phyloP scores from a whole-genome alignment of 1,140 invertebrate species.

The Plutomurus gul region DNA sequence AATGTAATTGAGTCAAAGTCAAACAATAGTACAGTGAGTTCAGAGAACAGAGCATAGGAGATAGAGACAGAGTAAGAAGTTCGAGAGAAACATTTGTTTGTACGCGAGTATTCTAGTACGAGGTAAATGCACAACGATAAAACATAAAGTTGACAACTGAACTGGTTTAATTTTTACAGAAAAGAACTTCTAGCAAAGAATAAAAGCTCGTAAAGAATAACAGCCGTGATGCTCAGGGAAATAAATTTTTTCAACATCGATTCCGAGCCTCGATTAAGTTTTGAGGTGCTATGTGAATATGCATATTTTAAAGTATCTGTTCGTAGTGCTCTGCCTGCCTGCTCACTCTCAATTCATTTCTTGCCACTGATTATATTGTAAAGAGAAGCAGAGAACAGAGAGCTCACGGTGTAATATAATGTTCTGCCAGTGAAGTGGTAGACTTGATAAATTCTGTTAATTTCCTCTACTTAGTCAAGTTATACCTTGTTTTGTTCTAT shows the following conservation, averaged over 20 bases:
- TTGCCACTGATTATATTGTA: no score
- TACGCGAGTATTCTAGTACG: slow-evolving; percentile 4
- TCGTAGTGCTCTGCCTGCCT: background rate
- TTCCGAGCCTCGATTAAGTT: background rate
- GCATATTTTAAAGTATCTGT: slow-evolving; percentile 17
- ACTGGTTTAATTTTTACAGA: slow-evolving; percentile 30
- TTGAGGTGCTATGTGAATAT: slow-evolving; percentile 12
- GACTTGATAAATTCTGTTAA: slow-evolving; percentile 31
- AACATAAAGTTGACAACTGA: slow-evolving; percentile 28
- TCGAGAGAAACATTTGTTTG: slow-evolving; percentile 9
- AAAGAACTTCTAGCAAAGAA: slow-evolving; percentile 18
- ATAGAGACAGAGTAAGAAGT: no score
- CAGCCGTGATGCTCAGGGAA: slow-evolving; percentile 22
- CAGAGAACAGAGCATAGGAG: no score
- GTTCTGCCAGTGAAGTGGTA: no score
- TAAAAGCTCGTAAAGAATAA: slow-evolving; percentile 13
- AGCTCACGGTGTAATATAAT: no score
- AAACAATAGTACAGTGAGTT: background rate
- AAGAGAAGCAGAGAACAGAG: no score
- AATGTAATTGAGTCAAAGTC: slow-evolving; percentile 10
- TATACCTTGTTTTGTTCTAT: background rate
- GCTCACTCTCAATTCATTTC: background rate
- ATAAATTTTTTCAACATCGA: slow-evolving; percentile 13
- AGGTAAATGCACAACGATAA: slow-evolving; percentile 11
- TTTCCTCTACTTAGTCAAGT: slow-evolving; percentile 27